Evolutionary conservation across 1,140 invertebrate genomes (phyloP).

Genomic region (Sarcophaga peregrina): DNA sequence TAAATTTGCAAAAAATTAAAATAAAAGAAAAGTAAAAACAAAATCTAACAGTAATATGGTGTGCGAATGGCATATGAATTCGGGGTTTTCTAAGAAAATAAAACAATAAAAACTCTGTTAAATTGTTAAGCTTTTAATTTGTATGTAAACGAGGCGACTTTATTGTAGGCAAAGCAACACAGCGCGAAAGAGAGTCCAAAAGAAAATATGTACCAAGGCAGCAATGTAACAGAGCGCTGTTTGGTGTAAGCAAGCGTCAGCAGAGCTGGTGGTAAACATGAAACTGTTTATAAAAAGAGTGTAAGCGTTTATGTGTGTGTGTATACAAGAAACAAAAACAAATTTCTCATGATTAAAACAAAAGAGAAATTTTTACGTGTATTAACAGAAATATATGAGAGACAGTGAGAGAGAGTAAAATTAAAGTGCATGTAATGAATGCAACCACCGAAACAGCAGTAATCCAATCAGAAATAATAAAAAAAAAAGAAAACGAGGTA

Average conservation of each 20-base stretch:
- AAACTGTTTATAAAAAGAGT: too few species aligned
- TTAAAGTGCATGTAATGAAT: neutral
- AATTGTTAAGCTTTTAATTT: neutral
- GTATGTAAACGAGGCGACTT: too few species aligned
- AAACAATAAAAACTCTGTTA: neutral
- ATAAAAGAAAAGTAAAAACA: neutral
- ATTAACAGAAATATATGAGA: too few species aligned
- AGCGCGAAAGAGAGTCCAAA: too few species aligned
- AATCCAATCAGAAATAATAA: conserved; percentile 15
- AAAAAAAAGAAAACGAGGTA: neutral
- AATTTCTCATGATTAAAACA: too few species aligned
- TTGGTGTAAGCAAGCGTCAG: too few species aligned
- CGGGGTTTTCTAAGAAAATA: too few species aligned
- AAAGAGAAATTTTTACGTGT: neutral
- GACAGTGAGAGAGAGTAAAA: neutral
- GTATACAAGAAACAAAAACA: neutral
- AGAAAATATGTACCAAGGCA: too few species aligned
- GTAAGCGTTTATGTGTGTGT: neutral
- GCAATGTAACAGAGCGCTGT: too few species aligned
- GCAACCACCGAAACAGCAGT: neutral
- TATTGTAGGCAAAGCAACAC: too few species aligned
- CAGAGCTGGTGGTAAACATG: too few species aligned
- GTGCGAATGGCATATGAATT: neutral
- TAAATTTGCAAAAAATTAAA: conserved; percentile 20
- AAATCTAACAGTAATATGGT: neutral